Conservation (phyloP, 2,888 invertebrate genomes). For the Platerodrilus igneus region DNA sequence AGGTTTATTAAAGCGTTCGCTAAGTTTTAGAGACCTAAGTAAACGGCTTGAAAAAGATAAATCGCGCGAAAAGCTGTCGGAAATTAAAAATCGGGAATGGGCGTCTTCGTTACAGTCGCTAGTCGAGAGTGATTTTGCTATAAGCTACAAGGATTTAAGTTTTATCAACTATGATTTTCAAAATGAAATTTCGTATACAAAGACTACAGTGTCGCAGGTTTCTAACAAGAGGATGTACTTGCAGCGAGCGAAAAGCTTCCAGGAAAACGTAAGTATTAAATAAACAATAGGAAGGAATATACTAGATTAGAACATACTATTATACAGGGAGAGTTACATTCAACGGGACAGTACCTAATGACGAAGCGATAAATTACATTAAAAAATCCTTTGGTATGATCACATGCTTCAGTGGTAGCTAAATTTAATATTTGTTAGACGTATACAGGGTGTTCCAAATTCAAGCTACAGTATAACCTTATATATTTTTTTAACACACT, state of each 20-base stretch:
- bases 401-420: too few relatives aligned
- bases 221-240: conserved; percentile 19
- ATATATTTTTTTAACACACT: too few relatives aligned
- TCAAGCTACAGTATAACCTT: too few relatives aligned
- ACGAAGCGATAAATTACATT: too few relatives aligned
- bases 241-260: conserved; percentile 41
- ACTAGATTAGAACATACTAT: too few relatives aligned
- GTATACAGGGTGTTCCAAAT: too few relatives aligned
- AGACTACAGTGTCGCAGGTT: conserved; percentile 18
- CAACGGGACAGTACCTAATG: too few relatives aligned
- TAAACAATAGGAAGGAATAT: too few relatives aligned
- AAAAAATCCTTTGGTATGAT: too few relatives aligned
- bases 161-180: conserved; percentile 54
- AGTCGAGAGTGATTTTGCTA: conserved; percentile 54
- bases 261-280: conserved; percentile 45
- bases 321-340: too few relatives aligned
- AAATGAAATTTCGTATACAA: conserved; percentile 15
- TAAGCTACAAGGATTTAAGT: conserved; percentile 55
- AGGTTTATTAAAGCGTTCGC: conserved; percentile 39
- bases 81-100: conserved; percentile 47
- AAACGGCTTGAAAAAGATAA: conserved; percentile 35
- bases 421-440: too few relatives aligned
- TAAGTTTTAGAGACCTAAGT: conserved; percentile 42
- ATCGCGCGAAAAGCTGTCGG: conserved; percentile 37
- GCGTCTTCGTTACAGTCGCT: conserved; percentile 52